Evolutionary conservation across 1,140 invertebrate genomes (phyloP), one percentile per base, ranked within the genome.

Genomic region (Eupristina koningsbergeri): DNA sequence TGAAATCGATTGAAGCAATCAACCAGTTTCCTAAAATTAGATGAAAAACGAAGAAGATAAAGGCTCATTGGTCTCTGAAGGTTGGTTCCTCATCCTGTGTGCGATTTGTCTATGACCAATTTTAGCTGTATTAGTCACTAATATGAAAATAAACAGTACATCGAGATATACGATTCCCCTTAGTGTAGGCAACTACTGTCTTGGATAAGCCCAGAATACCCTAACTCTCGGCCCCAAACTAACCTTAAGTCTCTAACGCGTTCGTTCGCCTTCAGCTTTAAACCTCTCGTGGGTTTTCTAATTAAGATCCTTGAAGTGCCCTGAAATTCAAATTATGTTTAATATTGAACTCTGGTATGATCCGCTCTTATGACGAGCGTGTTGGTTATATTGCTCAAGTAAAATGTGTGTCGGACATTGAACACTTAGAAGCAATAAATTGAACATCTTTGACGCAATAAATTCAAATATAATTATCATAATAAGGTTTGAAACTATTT

Each of bases 291-390:
- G 80, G 76, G 80, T 75, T 85, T 85, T 85, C 80, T 85, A 85
- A 85, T 85, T 85, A 83, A 85, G 80, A 85, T 80, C 84, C 77
- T 82, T 82, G 80, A 82, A 83, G 84, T 80, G 84, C 64, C 67
- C 79, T 85, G 84, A 85, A 85, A 85, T 82, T 85, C 84, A 85
- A 83, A 85, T 85, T 78, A 77, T 50, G 71, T 81, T 85, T 85
- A 85, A 85, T 85, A 81, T 81, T 69, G 58, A 45, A 61, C 64
- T 71, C 47, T 22, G 34, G 47, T 31, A 26, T 19, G 50, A 31
- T 6, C 61, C 15, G 45, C 17, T 31, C 17, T 31, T 53, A 5
- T 31, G 26, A 31, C 31, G 11, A n/a, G 31, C 3, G 6, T 17
- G 29, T 13, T 36, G 36, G 19, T 26, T 71, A 71, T 26, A 29